phyloP scores from a whole-genome alignment of 2,113 vertebrate genomes.

The Nycticebus coucang region DNA sequence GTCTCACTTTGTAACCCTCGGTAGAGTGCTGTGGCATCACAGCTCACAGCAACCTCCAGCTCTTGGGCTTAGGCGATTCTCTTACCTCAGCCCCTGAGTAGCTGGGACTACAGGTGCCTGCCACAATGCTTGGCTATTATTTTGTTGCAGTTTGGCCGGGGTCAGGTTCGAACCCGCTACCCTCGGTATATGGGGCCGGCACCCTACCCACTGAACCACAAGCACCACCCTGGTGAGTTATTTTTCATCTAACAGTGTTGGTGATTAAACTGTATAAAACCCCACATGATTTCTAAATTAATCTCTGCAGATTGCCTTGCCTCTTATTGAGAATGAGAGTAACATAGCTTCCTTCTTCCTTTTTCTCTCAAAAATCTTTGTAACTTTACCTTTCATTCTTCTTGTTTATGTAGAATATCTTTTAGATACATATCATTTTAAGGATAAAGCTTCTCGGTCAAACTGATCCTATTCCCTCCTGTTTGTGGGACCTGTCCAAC shows the following conservation, averaged over 20 bases:
- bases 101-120: too few relatives aligned
- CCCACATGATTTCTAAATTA: neutral
- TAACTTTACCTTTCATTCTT: neutral
- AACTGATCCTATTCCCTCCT: neutral
- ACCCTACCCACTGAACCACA: too few relatives aligned
- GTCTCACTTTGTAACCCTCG: too few relatives aligned
- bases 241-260: neutral
- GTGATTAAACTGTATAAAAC: neutral
- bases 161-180: too few relatives aligned
- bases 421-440: conserved; percentile 4
- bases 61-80: too few relatives aligned
- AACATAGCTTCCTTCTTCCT: neutral
- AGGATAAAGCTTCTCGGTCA: neutral
- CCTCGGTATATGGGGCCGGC: too few relatives aligned
- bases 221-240: neutral
- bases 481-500: neutral
- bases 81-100: too few relatives aligned
- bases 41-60: too few relatives aligned
- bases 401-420: neutral
- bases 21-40: too few relatives aligned
- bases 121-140: too few relatives aligned
- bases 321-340: neutral
- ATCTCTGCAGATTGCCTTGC: neutral
- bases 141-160: too few relatives aligned
- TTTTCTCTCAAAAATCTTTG: conserved; percentile 16